Conservation (phyloP, 53 echinoderm and acorn worm genomes). For the Glandiceps talaboti region DNA sequence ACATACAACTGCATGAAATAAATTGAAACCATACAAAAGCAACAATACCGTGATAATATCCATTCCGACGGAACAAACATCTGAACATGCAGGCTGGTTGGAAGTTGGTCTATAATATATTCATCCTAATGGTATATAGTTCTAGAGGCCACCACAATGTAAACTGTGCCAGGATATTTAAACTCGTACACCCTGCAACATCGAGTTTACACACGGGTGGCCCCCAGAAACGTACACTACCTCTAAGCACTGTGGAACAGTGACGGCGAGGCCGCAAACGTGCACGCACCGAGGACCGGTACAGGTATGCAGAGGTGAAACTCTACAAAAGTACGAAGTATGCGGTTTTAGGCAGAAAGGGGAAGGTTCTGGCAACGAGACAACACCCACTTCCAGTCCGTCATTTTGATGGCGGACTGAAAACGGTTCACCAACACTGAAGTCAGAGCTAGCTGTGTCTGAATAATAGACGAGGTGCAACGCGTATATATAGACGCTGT, state of each 20-base stretch:
- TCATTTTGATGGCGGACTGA: constrained; percentile 19
- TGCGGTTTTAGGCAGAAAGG: constrained; percentile 10
- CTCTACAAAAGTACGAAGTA: constrained; percentile 46
- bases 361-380: constrained; percentile 16
- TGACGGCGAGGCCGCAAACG: constrained; percentile 82
- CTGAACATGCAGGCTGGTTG: no score
- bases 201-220: constrained; percentile 13
- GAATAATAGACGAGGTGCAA: neutral
- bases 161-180: no score
- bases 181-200: no score
- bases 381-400: constrained; percentile 58
- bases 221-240: constrained; percentile 37
- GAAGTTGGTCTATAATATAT: no score
- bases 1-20: no score
- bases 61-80: no score
- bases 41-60: no score
- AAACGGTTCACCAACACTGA: neutral
- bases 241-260: constrained; percentile 47
- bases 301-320: constrained; percentile 28
- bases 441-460: neutral
- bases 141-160: no score
- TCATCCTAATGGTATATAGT: no score
- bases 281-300: constrained; percentile 18
- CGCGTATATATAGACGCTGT: neutral
- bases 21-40: no score